phyloP scores from a whole-genome alignment of 2,888 invertebrate genomes.

The Tholera decimalis region DNA sequence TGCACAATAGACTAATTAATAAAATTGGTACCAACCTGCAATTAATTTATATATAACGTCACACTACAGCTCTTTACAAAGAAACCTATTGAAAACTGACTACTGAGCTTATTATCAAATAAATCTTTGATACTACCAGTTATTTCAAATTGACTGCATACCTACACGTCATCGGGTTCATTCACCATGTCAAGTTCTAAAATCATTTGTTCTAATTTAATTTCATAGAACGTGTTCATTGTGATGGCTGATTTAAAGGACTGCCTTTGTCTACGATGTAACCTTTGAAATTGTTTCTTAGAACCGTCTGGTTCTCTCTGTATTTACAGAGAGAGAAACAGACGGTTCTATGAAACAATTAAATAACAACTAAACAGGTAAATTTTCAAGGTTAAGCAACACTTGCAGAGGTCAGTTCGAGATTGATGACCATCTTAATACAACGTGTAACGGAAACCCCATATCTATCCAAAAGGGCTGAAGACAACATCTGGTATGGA shows the following conservation, averaged over 20 bases:
- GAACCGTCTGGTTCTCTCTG: neutral
- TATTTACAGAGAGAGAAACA: too few species aligned
- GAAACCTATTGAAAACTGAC: slow-evolving; percentile 33
- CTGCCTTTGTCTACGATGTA: neutral
- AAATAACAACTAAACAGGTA: too few species aligned
- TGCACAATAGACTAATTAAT: neutral
- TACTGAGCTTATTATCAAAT: slow-evolving; percentile 41
- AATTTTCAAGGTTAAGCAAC: too few species aligned
- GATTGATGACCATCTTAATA: too few species aligned
- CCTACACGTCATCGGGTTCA: slow-evolving; percentile 3
- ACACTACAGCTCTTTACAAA: slow-evolving; percentile 7
- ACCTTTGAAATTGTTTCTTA: slow-evolving; percentile 3
- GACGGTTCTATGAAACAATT: too few species aligned
- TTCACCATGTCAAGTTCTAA: neutral
- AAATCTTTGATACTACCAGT: slow-evolving; percentile 38
- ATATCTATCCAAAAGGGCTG: too few species aligned
- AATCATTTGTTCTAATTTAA: slow-evolving; percentile 8
- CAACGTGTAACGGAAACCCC: too few species aligned
- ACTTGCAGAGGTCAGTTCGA: too few species aligned
- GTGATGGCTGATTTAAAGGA: slow-evolving; percentile 1
- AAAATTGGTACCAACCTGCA: neutral
- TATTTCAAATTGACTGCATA: slow-evolving; percentile 21
- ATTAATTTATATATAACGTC: slow-evolving; percentile 2
- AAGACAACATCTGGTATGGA: too few species aligned
- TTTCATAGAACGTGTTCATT: neutral